phyloP scores from a whole-genome alignment of 2,797 vertebrate species.

The Liasis olivaceus region DNA sequence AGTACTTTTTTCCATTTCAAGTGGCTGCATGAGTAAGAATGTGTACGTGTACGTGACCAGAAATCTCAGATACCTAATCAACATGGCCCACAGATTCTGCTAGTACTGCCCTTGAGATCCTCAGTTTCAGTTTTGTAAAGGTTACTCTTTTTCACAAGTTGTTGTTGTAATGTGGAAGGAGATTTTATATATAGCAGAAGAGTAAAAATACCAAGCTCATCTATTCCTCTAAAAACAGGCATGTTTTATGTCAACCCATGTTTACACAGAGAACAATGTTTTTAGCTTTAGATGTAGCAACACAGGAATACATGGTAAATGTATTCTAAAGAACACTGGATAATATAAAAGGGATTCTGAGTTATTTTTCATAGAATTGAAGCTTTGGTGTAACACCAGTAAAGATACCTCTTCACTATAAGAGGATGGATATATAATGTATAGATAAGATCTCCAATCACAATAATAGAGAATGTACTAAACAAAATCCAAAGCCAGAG shows the following conservation, averaged over 20 bases:
- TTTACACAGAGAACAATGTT: neutral
- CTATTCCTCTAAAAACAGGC: neutral
- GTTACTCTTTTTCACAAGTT: neutral
- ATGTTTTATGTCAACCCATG: neutral
- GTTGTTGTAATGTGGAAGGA: neutral
- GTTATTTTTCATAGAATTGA: neutral
- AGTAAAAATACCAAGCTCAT: neutral
- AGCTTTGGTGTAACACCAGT: neutral
- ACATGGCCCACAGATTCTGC: neutral
- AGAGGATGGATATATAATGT: neutral
- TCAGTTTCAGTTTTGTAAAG: neutral
- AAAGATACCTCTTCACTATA: neutral
- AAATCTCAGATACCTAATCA: constrained; percentile 1
- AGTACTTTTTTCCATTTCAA: neutral
- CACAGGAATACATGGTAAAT: neutral
- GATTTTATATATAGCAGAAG: neutral
- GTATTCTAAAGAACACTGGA: neutral
- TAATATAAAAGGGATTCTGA: neutral
- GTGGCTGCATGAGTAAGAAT: neutral
- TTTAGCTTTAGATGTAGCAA: neutral
- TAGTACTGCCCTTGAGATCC: neutral
- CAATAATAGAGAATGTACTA: neutral
- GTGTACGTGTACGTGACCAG: neutral
- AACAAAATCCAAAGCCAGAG: neutral
- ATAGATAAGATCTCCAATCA: neutral